Percentiles rank a stretch among this genome's conserved stretches.
These are phyloP conservation scores for Chloropsis hardwickii DNA, from an alignment of 2,113 vertebrate genomes.

Conservation along the genomic window DNA sequence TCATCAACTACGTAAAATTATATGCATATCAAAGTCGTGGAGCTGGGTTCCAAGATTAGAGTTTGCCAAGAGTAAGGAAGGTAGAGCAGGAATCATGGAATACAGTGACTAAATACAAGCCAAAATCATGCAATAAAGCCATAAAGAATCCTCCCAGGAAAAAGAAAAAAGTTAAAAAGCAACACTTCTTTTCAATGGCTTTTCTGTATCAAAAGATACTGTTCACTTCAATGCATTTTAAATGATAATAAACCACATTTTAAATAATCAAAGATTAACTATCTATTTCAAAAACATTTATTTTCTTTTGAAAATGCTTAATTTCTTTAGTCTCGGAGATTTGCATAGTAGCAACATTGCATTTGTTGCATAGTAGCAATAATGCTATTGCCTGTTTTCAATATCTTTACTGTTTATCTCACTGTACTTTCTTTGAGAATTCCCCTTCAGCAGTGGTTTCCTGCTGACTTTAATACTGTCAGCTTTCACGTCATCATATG, in stretches of 20 bases:
- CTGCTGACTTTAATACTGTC: not conserved
- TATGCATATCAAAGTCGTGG: constrained; percentile 39
- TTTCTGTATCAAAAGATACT: not conserved
- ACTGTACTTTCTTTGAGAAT: not conserved
- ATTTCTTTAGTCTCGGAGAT: not conserved
- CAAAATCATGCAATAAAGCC: not conserved
- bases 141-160: not conserved
- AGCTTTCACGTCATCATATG: not conserved
- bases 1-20: constrained; percentile 59
- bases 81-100: not conserved
- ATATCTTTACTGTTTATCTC: not conserved
- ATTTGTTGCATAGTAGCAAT: not conserved
- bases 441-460: not conserved
- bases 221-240: not conserved
- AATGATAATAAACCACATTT: not conserved
- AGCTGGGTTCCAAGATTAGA: constrained; percentile 18
- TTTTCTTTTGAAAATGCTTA: not conserved
- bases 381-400: not conserved
- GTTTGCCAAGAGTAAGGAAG: not conserved
- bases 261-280: not conserved
- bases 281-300: not conserved
- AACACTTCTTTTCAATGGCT: not conserved
- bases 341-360: not conserved
- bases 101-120: not conserved
- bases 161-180: not conserved